These are phyloP conservation scores for Scaptomyza hsui DNA, from an alignment of 1,140 invertebrate species.

Conservation along the genomic window DNA sequence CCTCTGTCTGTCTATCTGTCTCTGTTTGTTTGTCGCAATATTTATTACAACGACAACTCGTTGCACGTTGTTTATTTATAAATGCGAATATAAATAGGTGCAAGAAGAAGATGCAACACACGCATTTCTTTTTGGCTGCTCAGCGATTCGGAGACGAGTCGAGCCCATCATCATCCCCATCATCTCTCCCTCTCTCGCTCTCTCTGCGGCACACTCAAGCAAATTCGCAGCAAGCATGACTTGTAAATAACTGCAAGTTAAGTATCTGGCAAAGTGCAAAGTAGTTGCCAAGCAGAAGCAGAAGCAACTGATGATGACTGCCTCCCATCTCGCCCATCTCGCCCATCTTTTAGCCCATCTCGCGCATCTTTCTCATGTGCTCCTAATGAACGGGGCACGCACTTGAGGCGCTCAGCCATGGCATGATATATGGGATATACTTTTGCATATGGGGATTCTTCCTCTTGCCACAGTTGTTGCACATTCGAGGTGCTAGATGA, in stretches of 20 bases:
- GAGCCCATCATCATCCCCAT: slow-evolving; percentile 56
- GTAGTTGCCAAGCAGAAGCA: slow-evolving; percentile 74
- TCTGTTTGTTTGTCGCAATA: slow-evolving; percentile 63
- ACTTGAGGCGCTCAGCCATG: slow-evolving; percentile 78
- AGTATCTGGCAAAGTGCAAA: slow-evolving; percentile 83
- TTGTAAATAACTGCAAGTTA: slow-evolving; percentile 83
- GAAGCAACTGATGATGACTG: slow-evolving; percentile 21
- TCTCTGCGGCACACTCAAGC: slow-evolving; percentile 68
- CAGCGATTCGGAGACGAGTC: slow-evolving; percentile 12
- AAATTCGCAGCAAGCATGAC: slow-evolving; percentile 83
- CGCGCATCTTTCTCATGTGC: slow-evolving; percentile 18
- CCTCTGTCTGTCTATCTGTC: slow-evolving; percentile 19
- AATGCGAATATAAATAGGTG: slow-evolving; percentile 79
- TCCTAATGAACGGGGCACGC: slow-evolving; percentile 80
- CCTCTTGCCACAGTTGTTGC: slow-evolving; percentile 32
- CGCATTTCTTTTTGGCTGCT: slow-evolving; percentile 57
- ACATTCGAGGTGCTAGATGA: slow-evolving; percentile 37
- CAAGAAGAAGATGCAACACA: slow-evolving; percentile 49
- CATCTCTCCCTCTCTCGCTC: neutral
- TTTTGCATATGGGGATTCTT: slow-evolving; percentile 22
- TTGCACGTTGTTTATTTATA: slow-evolving; percentile 78
- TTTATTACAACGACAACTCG: slow-evolving; percentile 81
- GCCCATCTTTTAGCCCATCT: neutral
- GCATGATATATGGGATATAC: slow-evolving; percentile 73
- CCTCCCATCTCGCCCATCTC: neutral